Evolutionary conservation across 2,797 vertebrate genomes (phyloP).

Genomic region (Falco naumanni): DNA sequence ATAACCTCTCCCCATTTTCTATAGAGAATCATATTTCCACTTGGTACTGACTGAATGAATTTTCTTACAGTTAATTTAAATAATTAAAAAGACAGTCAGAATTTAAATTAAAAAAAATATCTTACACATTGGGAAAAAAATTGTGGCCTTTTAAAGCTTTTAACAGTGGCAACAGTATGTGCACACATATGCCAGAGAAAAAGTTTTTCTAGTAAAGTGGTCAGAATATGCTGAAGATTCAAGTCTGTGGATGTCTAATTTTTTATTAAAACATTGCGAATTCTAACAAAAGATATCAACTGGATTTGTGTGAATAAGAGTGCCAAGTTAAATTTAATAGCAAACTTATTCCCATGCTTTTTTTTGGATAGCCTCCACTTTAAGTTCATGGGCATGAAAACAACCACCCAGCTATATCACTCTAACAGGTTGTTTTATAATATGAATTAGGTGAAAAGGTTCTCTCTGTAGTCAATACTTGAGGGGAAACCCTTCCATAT

Average conservation of each 20-base stretch:
- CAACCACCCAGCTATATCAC: not conserved
- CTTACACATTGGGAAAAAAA: not conserved
- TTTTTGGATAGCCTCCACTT: not conserved
- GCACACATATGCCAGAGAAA: not conserved
- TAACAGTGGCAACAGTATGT: not conserved
- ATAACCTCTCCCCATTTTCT: not conserved
- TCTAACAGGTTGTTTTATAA: not conserved
- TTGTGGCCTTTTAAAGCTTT: not conserved
- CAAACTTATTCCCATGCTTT: not conserved
- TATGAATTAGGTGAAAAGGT: not conserved
- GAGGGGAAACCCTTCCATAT: not conserved
- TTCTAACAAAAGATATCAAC: not conserved
- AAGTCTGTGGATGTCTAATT: not conserved
- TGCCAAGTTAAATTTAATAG: not conserved
- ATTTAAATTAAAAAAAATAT: not conserved
- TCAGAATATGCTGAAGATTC: not conserved
- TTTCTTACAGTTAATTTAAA: not conserved
- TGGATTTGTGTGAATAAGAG: not conserved
- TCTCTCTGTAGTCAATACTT: not conserved
- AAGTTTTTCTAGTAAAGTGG: not conserved
- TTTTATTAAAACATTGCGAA: not conserved
- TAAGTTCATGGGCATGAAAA: not conserved
- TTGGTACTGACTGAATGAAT: not conserved
- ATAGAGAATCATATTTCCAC: not conserved
- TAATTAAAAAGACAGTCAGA: not conserved